Percentiles rank a stretch among this genome's conserved stretches.
phyloP scores from a whole-genome alignment of 1,140 invertebrate genomes.

The Plutomurus gul region DNA sequence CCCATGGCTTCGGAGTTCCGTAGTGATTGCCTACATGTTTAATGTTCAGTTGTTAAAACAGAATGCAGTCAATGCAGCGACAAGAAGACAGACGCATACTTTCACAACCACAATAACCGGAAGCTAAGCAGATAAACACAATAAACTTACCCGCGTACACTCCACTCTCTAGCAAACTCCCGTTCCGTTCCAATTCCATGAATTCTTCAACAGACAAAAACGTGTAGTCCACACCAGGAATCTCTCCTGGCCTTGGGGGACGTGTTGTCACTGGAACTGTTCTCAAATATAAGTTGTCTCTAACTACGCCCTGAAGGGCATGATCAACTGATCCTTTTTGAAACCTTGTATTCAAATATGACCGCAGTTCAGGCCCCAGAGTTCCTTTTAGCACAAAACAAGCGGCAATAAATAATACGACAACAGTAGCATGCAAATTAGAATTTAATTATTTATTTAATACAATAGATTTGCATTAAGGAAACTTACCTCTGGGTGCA shows the following conservation, averaged over 20 bases:
- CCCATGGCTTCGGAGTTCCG: slow-evolving; percentile 63
- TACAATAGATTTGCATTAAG: background rate
- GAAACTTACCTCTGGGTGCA: slow-evolving; percentile 61
- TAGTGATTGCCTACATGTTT: slow-evolving; percentile 64
- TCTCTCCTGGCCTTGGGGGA: slow-evolving; percentile 65
- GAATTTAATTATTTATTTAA: too few species aligned
- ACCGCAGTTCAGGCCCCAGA: slow-evolving; percentile 64
- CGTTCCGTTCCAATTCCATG: slow-evolving; percentile 65
- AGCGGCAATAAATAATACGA: too few species aligned
- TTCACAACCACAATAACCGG: background rate
- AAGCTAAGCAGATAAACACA: background rate
- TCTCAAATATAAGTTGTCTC: slow-evolving; percentile 71
- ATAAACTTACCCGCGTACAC: slow-evolving; percentile 65
- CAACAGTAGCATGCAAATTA: too few species aligned
- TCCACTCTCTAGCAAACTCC: slow-evolving; percentile 69
- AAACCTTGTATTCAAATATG: slow-evolving; percentile 68
- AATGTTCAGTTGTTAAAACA: slow-evolving; percentile 30
- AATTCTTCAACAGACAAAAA: slow-evolving; percentile 68
- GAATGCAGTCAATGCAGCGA: background rate
- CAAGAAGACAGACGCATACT: background rate
- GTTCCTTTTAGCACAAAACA: slow-evolving; percentile 56
- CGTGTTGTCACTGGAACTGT: slow-evolving; percentile 73
- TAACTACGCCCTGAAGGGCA: slow-evolving; percentile 68
- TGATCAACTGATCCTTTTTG: slow-evolving; percentile 70
- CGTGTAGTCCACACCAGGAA: slow-evolving; percentile 70